phyloP scores from a whole-genome alignment of 2,797 vertebrate genomes.

The Tokudaia tokunoshimensis region DNA sequence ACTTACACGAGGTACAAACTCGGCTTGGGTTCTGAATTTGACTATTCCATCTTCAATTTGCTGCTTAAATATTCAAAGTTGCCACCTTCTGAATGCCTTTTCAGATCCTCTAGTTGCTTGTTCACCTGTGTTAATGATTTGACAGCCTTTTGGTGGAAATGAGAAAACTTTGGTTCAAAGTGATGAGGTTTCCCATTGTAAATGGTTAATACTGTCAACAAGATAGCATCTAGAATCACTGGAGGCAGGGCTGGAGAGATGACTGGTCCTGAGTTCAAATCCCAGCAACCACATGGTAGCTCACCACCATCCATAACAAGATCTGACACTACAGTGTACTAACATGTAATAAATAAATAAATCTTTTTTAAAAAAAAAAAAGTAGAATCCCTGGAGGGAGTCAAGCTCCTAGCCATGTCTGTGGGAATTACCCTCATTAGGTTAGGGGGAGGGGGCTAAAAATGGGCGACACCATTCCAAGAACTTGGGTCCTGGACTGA shows the following conservation, averaged over 20 bases:
- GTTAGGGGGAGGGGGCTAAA: not conserved
- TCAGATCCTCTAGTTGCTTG: not conserved
- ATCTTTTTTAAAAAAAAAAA: too few species aligned
- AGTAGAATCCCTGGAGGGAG: not conserved
- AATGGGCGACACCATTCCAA: not conserved
- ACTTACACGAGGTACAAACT: not conserved
- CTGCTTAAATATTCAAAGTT: not conserved
- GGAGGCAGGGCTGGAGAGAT: too few species aligned
- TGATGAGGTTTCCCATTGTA: not conserved
- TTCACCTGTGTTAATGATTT: not conserved
- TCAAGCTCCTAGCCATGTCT: not conserved
- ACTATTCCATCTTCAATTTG: not conserved
- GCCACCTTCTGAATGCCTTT: not conserved
- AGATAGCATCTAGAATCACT: not conserved
- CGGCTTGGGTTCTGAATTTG: not conserved
- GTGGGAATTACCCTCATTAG: not conserved
- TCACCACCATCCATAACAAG: too few species aligned
- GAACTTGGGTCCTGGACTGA: not conserved
- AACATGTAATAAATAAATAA: too few species aligned
- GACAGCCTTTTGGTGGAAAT: not conserved
- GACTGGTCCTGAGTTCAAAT: too few species aligned
- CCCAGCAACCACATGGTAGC: too few species aligned
- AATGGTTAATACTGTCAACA: not conserved
- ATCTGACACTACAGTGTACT: too few species aligned
- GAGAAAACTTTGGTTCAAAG: not conserved